Percentiles rank a stretch among this genome's conserved stretches.
Conservation (phyloP, 2,888 invertebrate genomes). For the Cylloceria caligata region DNA sequence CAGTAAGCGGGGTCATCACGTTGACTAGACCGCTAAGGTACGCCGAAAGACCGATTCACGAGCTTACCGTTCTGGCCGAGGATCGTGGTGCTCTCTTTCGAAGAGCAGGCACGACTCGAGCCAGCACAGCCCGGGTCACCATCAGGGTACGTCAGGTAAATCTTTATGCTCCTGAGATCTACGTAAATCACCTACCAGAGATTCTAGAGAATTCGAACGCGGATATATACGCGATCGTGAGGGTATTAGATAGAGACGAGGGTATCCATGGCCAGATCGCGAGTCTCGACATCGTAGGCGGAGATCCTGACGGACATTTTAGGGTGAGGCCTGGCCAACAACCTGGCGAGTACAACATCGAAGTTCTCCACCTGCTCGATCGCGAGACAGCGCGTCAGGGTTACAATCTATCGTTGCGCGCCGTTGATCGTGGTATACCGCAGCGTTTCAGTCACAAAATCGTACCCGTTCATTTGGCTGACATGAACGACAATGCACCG, state of each 20-base stretch:
- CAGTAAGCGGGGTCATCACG: constrained; percentile 95
- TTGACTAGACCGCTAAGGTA: constrained; percentile 91
- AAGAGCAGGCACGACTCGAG: constrained; percentile 85
- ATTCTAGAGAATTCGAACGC: constrained; percentile 92
- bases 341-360: constrained; percentile 91
- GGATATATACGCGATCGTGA: constrained; percentile 95
- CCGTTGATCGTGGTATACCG: constrained; percentile 93
- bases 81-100: constrained; percentile 91
- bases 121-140: constrained; percentile 91
- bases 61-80: constrained; percentile 92
- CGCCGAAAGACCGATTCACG: constrained; percentile 89
- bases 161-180: constrained; percentile 93
- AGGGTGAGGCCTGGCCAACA: constrained; percentile 87
- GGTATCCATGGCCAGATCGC: constrained; percentile 95
- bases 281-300: constrained; percentile 93
- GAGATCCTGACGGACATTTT: constrained; percentile 96
- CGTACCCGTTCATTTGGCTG: constrained; percentile 92
- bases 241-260: constrained; percentile 92
- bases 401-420: constrained; percentile 95
- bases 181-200: constrained; percentile 91
- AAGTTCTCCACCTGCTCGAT: constrained; percentile 91
- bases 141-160: constrained; percentile 93
- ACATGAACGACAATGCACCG: constrained; percentile 94
- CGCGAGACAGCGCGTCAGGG: constrained; percentile 92
- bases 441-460: constrained; percentile 92